Percentiles rank a stretch among this genome's conserved stretches.
Conservation (phyloP, 1,140 invertebrate species). For the Bombus sylvicola region DNA sequence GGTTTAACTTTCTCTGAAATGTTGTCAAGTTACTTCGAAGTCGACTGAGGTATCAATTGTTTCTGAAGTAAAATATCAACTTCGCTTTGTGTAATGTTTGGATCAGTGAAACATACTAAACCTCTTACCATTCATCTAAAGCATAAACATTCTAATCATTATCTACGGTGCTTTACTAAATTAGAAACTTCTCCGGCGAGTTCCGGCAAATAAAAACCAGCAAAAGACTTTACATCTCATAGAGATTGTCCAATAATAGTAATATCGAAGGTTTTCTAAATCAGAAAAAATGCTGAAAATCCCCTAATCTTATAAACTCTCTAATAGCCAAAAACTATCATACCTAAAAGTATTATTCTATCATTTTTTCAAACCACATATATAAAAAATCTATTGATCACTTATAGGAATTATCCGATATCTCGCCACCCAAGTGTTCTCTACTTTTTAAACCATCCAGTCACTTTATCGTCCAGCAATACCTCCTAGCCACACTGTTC, state of each 20-base stretch:
- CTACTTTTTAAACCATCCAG: background rate
- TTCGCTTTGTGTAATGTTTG: background rate
- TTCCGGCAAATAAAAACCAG: too few relatives aligned
- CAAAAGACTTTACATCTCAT: too few relatives aligned
- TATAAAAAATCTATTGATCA: background rate
- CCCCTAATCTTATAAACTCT: too few relatives aligned
- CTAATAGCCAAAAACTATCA: too few relatives aligned
- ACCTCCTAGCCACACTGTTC: background rate
- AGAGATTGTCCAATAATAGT: too few relatives aligned
- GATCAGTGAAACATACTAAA: background rate
- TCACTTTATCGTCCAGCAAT: background rate
- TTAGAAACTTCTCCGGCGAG: background rate
- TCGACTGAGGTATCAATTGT: background rate
- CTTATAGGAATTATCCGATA: background rate
- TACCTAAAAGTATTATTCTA: background rate
- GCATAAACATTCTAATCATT: background rate
- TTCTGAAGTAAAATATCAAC: background rate
- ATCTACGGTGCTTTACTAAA: background rate
- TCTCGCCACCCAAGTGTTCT: background rate
- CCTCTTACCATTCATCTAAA: background rate
- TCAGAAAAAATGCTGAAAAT: too few relatives aligned
- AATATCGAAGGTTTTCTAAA: too few relatives aligned
- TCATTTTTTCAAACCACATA: background rate
- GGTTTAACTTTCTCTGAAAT: background rate
- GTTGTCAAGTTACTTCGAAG: background rate